Evolutionary conservation across 1,140 invertebrate genomes (phyloP).

Genomic region (Lasioglossum baleicum): DNA sequence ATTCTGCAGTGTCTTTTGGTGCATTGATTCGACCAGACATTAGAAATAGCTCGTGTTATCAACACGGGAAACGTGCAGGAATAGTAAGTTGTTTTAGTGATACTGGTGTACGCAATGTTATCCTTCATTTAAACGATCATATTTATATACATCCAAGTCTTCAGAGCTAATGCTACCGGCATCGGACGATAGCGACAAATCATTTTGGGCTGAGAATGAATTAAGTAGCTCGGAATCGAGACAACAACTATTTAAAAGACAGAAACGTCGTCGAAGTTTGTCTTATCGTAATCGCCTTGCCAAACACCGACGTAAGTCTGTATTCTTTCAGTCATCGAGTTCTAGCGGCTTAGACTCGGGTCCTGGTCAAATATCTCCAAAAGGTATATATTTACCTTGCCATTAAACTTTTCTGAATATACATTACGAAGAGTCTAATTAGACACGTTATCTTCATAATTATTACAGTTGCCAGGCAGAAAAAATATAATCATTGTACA

Average conservation of each 20-base stretch:
- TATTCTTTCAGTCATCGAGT: slow-evolving; percentile 30
- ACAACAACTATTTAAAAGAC: slow-evolving; percentile 40
- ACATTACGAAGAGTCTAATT: not conserved
- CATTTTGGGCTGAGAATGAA: slow-evolving; percentile 72
- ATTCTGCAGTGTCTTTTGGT: slow-evolving; percentile 21
- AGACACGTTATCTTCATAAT: not conserved
- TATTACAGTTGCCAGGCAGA: slow-evolving; percentile 31
- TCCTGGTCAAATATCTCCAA: slow-evolving; percentile 6
- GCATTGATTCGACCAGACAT: slow-evolving; percentile 33
- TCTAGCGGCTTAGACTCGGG: slow-evolving; percentile 50
- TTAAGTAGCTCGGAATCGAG: slow-evolving; percentile 65
- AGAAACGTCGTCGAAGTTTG: slow-evolving; percentile 62
- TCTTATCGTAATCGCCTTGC: slow-evolving; percentile 64
- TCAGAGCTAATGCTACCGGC: slow-evolving; percentile 23
- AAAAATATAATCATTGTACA: slow-evolving; percentile 21
- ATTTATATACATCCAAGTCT: slow-evolving; percentile 43
- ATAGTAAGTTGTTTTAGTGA: slow-evolving; percentile 53
- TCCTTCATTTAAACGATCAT: not conserved
- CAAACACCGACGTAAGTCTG: slow-evolving; percentile 51
- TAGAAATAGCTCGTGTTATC: slow-evolving; percentile 39
- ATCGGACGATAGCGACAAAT: slow-evolving; percentile 64
- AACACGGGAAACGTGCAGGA: slow-evolving; percentile 31
- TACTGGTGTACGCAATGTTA: not conserved
- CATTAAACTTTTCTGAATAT: not conserved
- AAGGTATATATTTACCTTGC: slow-evolving; percentile 41